These are phyloP conservation scores for Uropetala carovei DNA, from an alignment of 2,888 invertebrate genomes.

Conservation along the genomic window DNA sequence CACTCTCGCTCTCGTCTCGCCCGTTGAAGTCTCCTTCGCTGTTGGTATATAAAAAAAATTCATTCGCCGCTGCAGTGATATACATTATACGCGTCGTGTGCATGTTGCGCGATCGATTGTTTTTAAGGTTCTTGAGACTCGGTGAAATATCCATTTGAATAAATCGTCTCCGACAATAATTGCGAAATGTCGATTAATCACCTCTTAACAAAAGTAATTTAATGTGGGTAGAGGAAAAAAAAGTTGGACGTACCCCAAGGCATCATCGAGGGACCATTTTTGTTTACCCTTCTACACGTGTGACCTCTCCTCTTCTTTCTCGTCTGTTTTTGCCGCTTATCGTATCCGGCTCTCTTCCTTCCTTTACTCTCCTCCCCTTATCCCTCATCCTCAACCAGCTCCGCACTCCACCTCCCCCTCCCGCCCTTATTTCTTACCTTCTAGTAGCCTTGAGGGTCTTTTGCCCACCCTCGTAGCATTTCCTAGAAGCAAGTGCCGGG, in stretches of 20 bases:
- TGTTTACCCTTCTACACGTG: neutral
- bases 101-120: too few species aligned
- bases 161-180: neutral
- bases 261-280: neutral
- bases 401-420: neutral
- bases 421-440: neutral
- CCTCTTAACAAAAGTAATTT: neutral
- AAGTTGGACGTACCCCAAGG: neutral
- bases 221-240: neutral
- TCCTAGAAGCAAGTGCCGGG: neutral
- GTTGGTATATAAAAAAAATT: too few species aligned
- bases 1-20: too few species aligned
- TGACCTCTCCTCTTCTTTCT: neutral
- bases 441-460: neutral
- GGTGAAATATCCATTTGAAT: neutral
- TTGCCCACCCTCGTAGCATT: slow-evolving; percentile 19
- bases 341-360: neutral
- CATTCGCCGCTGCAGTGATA: too few species aligned
- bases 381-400: neutral
- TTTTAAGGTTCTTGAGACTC: neutral
- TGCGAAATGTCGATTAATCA: neutral
- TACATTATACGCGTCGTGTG: too few species aligned
- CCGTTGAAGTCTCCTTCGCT: too few species aligned
- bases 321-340: slow-evolving; percentile 7
- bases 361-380: neutral